These are phyloP conservation scores for Apis laboriosa DNA, from an alignment of 1,140 invertebrate genomes.

Conservation along the genomic window DNA sequence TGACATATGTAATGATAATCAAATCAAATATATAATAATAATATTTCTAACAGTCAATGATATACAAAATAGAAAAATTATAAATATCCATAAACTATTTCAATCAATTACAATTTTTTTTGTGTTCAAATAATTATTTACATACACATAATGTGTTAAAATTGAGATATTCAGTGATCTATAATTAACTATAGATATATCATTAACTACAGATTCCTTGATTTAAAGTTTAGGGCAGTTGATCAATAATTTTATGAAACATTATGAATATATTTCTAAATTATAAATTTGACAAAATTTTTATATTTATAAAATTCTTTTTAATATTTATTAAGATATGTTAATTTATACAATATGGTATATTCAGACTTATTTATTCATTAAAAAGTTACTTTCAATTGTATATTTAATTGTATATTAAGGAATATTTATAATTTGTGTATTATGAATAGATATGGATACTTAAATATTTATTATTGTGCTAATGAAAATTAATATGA, in stretches of 20 bases:
- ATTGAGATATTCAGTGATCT: background rate
- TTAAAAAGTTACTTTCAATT: background rate
- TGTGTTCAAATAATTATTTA: slow-evolving; percentile 5
- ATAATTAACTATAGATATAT: background rate
- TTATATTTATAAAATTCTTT: background rate
- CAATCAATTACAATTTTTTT: background rate
- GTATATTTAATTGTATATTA: background rate
- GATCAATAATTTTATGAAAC: background rate
- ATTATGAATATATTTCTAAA: background rate
- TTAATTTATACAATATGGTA: background rate
- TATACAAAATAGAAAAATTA: background rate
- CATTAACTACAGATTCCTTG: background rate
- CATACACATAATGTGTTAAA: background rate
- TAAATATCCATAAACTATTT: slow-evolving; percentile 8
- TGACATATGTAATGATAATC: background rate
- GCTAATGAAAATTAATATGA: slow-evolving; percentile 23
- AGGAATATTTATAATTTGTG: slow-evolving; percentile 6
- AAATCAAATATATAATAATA: slow-evolving; percentile 13
- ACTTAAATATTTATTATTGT: background rate
- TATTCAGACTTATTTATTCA: slow-evolving; percentile 8
- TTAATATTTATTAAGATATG: background rate
- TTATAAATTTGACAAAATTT: background rate
- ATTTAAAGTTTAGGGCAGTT: background rate
- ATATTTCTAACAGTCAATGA: background rate
- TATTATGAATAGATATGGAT: background rate